These are phyloP conservation scores for Limanda limanda DNA, from an alignment of 2,113 vertebrate genomes.

Conservation along the genomic window DNA sequence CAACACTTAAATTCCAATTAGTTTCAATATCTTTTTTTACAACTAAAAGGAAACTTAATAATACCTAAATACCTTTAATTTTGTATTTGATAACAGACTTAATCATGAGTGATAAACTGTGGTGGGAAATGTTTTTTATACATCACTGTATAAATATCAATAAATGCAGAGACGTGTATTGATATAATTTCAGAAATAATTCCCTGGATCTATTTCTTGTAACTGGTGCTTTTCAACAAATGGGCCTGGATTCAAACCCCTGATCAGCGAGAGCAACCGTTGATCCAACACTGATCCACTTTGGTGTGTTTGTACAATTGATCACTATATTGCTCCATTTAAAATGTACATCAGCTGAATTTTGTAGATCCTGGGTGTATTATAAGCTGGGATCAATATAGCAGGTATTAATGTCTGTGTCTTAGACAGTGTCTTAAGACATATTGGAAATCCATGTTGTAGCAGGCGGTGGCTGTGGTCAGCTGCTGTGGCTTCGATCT, in stretches of 20 bases:
- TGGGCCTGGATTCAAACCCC: neutral
- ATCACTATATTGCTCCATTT: conserved; percentile 41
- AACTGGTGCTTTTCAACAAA: neutral
- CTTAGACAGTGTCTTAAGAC: conserved; percentile 59
- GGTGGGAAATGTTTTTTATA: neutral
- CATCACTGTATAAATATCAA: neutral
- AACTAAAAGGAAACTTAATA: too few species aligned
- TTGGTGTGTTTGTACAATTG: conserved; percentile 51
- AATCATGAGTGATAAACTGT: neutral
- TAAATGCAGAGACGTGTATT: neutral
- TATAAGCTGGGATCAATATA: conserved; percentile 53
- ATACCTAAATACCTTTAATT: too few species aligned
- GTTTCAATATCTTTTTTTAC: too few species aligned
- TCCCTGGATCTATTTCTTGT: conserved; percentile 1
- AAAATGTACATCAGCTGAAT: conserved; percentile 39
- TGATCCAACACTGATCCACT: conserved; percentile 1
- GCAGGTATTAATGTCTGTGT: conserved; percentile 60
- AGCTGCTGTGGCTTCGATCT: conserved; percentile 52
- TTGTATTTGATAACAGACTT: too few species aligned
- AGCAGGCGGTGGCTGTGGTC: conserved; percentile 39
- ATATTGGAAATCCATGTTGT: conserved; percentile 80
- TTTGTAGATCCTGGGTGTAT: conserved; percentile 51
- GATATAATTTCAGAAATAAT: conserved; percentile 4
- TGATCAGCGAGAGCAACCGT: conserved; percentile 1
- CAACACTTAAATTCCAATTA: too few species aligned